These are phyloP conservation scores for Bellardia pandia DNA, from an alignment of 2,888 invertebrate species.

Conservation along the genomic window DNA sequence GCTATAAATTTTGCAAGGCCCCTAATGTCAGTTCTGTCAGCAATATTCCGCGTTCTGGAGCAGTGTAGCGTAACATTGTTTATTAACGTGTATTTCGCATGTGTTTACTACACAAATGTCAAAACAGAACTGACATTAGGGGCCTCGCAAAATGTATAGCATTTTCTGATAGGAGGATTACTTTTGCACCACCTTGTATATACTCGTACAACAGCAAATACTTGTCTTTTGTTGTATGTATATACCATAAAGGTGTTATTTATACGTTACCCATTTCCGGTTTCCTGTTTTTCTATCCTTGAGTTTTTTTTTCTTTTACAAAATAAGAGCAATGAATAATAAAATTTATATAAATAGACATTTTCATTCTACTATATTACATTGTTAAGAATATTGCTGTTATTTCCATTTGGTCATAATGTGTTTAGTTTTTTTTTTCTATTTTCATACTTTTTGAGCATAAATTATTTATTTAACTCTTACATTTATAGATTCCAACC, in stretches of 20 bases:
- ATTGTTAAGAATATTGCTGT: neutral
- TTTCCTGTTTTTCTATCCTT: neutral
- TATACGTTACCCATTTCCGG: conserved; percentile 42
- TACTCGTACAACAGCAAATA: no score
- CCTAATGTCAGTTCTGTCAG: no score
- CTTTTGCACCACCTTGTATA: no score
- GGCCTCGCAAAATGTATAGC: no score
- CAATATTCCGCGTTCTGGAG: no score
- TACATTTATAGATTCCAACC: neutral
- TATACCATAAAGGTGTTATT: conserved; percentile 35
- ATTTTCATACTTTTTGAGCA: neutral
- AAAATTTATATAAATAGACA: neutral
- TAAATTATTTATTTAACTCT: neutral
- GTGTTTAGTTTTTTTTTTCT: neutral
- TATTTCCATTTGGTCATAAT: neutral
- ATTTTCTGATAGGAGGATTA: no score
- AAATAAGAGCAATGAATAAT: neutral
- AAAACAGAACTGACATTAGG: no score
- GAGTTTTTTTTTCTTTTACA: neutral
- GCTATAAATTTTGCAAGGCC: no score
- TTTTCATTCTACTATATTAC: neutral
- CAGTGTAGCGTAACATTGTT: no score
- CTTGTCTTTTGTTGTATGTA: neutral
- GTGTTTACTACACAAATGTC: no score
- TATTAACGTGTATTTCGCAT: no score